A percentile compares a stretch with the other conserved stretches of the same genome.
phyloP scores from a whole-genome alignment of 1,140 invertebrate species.

The Acromyrmex echinatior region DNA sequence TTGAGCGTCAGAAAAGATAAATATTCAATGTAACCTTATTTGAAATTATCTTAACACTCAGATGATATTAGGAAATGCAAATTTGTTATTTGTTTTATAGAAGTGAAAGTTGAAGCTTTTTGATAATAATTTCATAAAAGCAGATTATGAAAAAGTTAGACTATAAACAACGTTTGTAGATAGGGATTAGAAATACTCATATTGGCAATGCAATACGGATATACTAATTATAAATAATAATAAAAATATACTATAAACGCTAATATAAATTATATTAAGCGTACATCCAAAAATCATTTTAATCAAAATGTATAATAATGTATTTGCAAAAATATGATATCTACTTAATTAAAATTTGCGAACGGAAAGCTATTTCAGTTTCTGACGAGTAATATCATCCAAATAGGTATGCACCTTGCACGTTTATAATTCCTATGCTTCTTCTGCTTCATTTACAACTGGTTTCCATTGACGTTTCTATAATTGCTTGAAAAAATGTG shows the following conservation, averaged over 20 bases:
- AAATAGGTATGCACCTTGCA: background rate
- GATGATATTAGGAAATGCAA: background rate
- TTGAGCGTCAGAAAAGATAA: background rate
- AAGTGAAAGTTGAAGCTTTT: too few species aligned
- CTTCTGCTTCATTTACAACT: background rate
- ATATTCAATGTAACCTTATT: conserved; percentile 21
- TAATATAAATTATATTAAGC: too few species aligned
- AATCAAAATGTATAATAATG: background rate
- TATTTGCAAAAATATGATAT: background rate
- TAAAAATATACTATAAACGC: too few species aligned
- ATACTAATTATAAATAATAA: too few species aligned
- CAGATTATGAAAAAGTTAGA: too few species aligned
- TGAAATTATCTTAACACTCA: background rate
- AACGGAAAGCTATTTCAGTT: background rate
- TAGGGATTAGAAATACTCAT: too few species aligned
- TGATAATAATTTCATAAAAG: too few species aligned
- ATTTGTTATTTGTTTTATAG: background rate
- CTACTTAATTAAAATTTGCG: background rate
- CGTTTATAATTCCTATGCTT: background rate
- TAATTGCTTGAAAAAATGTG: conserved; percentile 24
- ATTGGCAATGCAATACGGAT: too few species aligned
- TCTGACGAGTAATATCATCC: background rate
- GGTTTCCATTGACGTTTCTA: background rate
- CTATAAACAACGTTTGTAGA: too few species aligned
- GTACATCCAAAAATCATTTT: background rate